A percentile compares a stretch with the other conserved stretches of the same genome.
Conservation (phyloP, 1,140 invertebrate species). For the Pteromalus puparum region DNA sequence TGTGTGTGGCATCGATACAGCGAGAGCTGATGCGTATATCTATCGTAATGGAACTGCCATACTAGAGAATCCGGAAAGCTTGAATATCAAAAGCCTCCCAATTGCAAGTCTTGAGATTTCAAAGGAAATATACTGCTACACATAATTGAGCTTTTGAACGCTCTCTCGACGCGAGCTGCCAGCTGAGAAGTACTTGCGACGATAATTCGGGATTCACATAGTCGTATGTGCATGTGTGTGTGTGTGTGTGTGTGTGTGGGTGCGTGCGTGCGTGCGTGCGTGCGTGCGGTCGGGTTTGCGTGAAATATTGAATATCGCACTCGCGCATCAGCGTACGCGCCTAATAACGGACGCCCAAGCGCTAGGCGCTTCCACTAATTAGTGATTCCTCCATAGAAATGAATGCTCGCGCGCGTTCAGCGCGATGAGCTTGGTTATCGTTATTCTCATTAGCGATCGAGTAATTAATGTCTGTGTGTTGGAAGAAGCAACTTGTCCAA, state of each 20-base stretch:
- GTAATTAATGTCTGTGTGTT: not conserved
- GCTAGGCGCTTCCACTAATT: slow-evolving; percentile 9
- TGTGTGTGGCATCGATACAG: not conserved
- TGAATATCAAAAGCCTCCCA: slow-evolving; percentile 22
- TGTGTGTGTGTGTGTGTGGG: too few relatives aligned
- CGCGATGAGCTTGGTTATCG: not conserved
- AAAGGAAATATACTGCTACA: slow-evolving; percentile 22
- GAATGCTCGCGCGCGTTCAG: not conserved
- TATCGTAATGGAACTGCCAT: not conserved
- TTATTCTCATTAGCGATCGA: not conserved
- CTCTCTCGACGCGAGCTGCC: not conserved
- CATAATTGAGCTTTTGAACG: slow-evolving; percentile 29
- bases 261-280: not conserved
- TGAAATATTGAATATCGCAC: slow-evolving; percentile 16
- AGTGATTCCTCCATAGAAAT: slow-evolving; percentile 18
- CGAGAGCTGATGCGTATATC: too few relatives aligned
- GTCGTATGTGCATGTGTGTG: not conserved
- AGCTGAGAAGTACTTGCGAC: slow-evolving; percentile 7
- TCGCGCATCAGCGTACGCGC: not conserved
- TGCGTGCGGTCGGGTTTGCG: not conserved
- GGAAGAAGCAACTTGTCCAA: not conserved
- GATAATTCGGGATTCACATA: slow-evolving; percentile 24
- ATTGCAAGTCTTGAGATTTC: slow-evolving; percentile 23
- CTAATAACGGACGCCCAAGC: not conserved
- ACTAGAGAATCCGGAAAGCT: slow-evolving; percentile 1